Conservation (phyloP, 2,797 vertebrate genomes). For the Menidia menidia region DNA sequence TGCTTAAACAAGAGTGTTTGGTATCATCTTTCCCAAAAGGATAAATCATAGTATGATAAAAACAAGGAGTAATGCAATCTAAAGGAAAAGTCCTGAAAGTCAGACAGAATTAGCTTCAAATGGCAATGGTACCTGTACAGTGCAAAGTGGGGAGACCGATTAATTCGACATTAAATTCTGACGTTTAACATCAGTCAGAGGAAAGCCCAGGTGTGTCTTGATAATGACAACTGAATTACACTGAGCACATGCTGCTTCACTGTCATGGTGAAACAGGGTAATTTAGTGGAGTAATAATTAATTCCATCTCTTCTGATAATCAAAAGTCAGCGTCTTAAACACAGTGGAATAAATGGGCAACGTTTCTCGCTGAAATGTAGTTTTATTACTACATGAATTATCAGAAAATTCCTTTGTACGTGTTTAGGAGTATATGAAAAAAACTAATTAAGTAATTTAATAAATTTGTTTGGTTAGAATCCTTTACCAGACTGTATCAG, state of each 20-base stretch:
- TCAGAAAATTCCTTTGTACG: neutral
- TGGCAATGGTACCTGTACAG: neutral
- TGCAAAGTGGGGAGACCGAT: neutral
- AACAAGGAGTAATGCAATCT: neutral
- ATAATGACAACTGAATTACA: constrained; percentile 7
- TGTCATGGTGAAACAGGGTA: neutral
- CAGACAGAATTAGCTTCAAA: neutral
- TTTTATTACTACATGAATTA: neutral
- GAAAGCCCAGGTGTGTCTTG: constrained; percentile 3
- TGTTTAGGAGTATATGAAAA: neutral
- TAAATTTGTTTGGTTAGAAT: neutral
- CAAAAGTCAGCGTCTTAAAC: neutral
- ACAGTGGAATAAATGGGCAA: neutral
- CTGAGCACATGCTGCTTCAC: constrained; percentile 3
- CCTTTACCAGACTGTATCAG: neutral
- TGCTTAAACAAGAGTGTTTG: too few relatives aligned
- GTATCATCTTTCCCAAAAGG: too few relatives aligned
- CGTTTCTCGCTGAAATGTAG: neutral
- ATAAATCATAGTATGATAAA: too few relatives aligned
- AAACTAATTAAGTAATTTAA: neutral
- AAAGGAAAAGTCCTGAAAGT: neutral
- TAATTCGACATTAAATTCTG: neutral
- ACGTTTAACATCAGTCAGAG: neutral
- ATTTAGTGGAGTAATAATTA: neutral
- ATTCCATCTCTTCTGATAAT: neutral